Base-by-base conservation (phyloP, 1,140 invertebrate genomes). In the Plutomurus gul region DNA sequence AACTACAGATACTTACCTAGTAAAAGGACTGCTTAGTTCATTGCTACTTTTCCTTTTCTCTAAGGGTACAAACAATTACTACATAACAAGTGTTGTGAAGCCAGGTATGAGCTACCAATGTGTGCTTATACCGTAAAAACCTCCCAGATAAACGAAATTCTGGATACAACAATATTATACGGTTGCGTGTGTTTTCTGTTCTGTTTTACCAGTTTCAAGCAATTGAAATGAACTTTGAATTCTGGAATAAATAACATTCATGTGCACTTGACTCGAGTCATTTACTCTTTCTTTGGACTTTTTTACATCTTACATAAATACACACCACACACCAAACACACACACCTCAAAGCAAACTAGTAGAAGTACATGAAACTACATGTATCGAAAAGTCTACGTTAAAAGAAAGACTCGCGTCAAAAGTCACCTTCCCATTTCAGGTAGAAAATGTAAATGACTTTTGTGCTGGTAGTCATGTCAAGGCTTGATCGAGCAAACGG, bases 201-300 rank as follows among this genome's bases (percentile, higher is more conserved):
- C n/a, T 25, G 71, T 43, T 73, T 73, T 73, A 22, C 43, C 25
- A 4, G 37, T 73, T 40, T 36, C 71, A 73, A 40, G 71, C 71
- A 7, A 18, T 37, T 73, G 36, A 25, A 43, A 22, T 40, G 70
- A 72, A 46, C 33, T 27, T 30, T 65, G 60, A 37, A 18, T 40
- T 25, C 16, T 43, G 40, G 10, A n/a, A n/a, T 10, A 73, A 40
- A 46, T 40, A 22, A 46, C 71, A 73, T 43, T 27, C 20, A 43
- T 73, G 71, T 22, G 71, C 20, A 73, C 71, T 73, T 73, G 71
- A 22, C 37, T 73, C 37, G 33, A 73, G 71, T 40, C 71, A 73
- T 46, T 46, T 18, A 73, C 71, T 73, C 71, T 73, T 43, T 43
- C 40, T 10, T 43, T 36, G 40, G 40, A 16, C 27, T 46, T 30